Base-by-base conservation (phyloP, 2,797 vertebrate genomes). In the Acrocephalus scirpaceus region DNA sequence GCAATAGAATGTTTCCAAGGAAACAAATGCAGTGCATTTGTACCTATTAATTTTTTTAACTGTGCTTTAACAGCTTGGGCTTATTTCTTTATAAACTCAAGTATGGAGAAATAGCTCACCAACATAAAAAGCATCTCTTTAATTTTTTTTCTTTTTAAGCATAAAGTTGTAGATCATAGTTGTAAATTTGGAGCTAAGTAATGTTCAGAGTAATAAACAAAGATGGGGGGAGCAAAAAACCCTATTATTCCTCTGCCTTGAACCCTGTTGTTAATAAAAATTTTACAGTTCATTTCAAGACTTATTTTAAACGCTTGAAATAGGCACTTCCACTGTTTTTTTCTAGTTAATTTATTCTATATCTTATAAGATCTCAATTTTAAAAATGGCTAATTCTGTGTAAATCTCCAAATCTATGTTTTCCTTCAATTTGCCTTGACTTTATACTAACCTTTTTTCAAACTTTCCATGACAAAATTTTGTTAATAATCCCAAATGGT, bases 1-100 rank as follows among this genome's bases (percentile, higher is more conserved):
- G 97, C 93, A 96, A 86, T 48, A 92, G 87, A 94, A 96, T 47
- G 98, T 98, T 98, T 93, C 98, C 97, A 97, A 96, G 97, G 98
- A 96, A 97, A 98, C 97, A 96, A 95, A 96, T 69, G 84, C 67
- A 90, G 84, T 96, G 82, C 92, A 96, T 91, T 92, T 93, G 90
- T 70, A 95, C 88, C 96, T 95, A 97, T 97, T 98, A 97, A 83
- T 95, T 97, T 97, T 96, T 97, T 96, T 90, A 97, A 95, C 93
- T 82, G 29, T 61, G 88, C 78, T 92, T 95, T 97, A 98, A 97
- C 96, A 95, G 95, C 69, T 90, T 77, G 36, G 47, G 54, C 50
- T 83, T 95, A 74, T 67, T 90, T 90, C 85, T 84, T 87, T 83
- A 90, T 65, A 86, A 96, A 92, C 67, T 95, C 81, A 86, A 90